These are phyloP conservation scores for Nesogale talazaci DNA, from an alignment of 2,113 vertebrate genomes.

Conservation along the genomic window DNA sequence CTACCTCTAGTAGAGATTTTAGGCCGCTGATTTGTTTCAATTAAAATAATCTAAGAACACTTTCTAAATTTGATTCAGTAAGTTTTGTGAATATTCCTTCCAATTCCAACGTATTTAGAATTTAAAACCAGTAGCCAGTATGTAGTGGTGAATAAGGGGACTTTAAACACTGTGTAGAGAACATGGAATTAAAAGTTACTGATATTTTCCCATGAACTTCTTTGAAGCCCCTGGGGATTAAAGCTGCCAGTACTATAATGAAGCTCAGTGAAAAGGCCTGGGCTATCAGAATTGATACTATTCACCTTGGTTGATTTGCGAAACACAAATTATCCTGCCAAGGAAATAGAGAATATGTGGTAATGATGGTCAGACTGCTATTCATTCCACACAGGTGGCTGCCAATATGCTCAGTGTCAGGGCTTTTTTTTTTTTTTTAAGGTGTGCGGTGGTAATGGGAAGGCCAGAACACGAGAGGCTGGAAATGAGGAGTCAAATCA, in stretches of 20 bases:
- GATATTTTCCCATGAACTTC: too few species aligned
- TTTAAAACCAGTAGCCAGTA: background rate
- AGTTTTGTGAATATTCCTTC: conserved; percentile 38
- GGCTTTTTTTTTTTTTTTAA: too few species aligned
- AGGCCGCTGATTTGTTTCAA: conserved; percentile 31
- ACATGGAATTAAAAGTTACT: too few species aligned
- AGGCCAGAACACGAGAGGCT: background rate
- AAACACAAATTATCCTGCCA: conserved; percentile 49
- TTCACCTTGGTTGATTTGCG: background rate
- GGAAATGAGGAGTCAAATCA: conserved; percentile 13
- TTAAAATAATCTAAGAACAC: conserved; percentile 1
- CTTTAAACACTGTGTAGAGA: too few species aligned
- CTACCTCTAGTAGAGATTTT: background rate
- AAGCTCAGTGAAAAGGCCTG: background rate
- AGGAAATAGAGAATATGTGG: background rate
- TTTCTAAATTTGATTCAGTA: background rate
- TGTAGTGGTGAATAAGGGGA: background rate
- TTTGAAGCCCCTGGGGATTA: background rate
- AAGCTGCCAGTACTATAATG: background rate
- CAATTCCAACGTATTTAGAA: background rate
- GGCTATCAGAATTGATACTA: background rate
- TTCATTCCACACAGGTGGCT: background rate
- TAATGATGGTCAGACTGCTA: background rate
- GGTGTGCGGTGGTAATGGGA: background rate
- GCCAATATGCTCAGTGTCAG: background rate